Evolutionary conservation across 2,888 invertebrate species (phyloP).

Genomic region (Camptogramma bilineatum): DNA sequence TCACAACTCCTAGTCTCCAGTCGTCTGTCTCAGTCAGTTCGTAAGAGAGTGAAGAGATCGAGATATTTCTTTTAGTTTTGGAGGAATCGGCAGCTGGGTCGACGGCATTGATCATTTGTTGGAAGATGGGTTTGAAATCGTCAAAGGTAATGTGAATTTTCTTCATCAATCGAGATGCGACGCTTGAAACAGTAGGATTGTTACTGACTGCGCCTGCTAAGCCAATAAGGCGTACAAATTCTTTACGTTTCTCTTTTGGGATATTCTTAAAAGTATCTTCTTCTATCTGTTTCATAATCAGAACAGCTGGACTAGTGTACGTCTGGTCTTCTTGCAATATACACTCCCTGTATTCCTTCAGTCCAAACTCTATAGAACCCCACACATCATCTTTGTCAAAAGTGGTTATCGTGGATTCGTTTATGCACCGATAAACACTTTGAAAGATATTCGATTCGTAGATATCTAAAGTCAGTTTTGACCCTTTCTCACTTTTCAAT

Average conservation of each 20-base stretch:
- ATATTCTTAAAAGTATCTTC: conserved; percentile 83
- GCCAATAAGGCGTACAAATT: conserved; percentile 82
- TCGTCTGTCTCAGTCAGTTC: conserved; percentile 87
- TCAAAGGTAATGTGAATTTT: conserved; percentile 87
- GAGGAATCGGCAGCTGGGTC: conserved; percentile 70
- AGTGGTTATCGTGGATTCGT: conserved; percentile 75
- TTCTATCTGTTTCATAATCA: conserved; percentile 85
- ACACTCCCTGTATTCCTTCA: conserved; percentile 83
- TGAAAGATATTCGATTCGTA: conserved; percentile 83
- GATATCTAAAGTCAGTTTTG: conserved; percentile 69
- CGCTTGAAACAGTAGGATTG: conserved; percentile 86
- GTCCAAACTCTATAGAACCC: conserved; percentile 83
- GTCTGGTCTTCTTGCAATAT: conserved; percentile 66
- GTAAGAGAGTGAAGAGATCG: conserved; percentile 80
- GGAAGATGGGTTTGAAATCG: conserved; percentile 85
- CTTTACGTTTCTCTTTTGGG: conserved; percentile 72
- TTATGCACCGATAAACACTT: conserved; percentile 84
- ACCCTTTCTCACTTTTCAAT: conserved; percentile 49
- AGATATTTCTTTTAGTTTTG: conserved; percentile 76
- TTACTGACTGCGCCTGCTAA: conserved; percentile 84
- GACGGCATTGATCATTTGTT: conserved; percentile 84
- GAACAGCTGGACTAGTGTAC: conserved; percentile 71
- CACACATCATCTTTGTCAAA: conserved; percentile 79
- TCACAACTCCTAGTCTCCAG: conserved; percentile 92
- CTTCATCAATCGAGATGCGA: conserved; percentile 87